These are phyloP conservation scores for Desmodus rotundus DNA, from an alignment of 2,113 vertebrate species.

Conservation along the genomic window DNA sequence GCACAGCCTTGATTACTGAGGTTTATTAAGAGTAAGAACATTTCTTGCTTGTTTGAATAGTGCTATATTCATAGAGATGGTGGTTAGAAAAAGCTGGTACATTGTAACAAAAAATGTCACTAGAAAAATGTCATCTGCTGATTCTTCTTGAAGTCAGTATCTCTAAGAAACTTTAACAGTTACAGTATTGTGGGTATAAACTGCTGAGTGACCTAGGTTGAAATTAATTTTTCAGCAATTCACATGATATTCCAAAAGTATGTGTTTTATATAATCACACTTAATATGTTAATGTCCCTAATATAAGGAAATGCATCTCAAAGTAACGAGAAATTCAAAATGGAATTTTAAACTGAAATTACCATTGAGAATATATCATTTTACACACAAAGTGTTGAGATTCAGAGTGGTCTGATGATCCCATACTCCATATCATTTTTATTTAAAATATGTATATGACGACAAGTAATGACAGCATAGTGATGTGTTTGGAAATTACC, in stretches of 20 bases:
- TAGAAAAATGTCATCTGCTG: not conserved
- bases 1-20: not conserved
- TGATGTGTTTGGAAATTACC: not conserved
- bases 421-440: not conserved
- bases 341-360: not conserved
- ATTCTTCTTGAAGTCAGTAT: not conserved
- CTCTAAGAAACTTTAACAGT: not conserved
- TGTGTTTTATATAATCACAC: not conserved
- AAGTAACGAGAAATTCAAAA: not conserved
- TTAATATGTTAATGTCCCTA: not conserved
- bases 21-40: not conserved
- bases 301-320: not conserved
- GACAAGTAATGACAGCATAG: not conserved
- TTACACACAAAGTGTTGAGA: not conserved
- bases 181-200: not conserved
- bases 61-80: not conserved
- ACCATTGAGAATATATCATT: not conserved
- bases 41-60: not conserved
- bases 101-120: not conserved
- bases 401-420: not conserved
- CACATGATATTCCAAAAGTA: not conserved
- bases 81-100: not conserved
- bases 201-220: not conserved
- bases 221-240: not conserved
- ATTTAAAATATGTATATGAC: not conserved